Evolutionary conservation across 2,113 vertebrate species (phyloP).

Genomic region (Cavia aperea): DNA sequence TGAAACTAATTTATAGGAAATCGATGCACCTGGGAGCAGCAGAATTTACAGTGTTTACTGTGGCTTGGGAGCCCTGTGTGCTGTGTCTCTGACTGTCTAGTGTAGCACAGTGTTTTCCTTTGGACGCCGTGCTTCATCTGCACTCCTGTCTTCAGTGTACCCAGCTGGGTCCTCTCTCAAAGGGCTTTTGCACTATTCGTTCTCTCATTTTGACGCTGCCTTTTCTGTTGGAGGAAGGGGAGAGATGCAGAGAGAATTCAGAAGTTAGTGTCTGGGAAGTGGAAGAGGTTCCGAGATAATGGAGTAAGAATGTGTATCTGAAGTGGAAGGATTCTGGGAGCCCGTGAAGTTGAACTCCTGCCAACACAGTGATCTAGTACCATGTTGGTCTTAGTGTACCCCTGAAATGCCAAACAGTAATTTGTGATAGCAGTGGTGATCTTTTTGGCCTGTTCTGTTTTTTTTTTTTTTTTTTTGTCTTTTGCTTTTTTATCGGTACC

Average conservation of each 20-base stretch:
- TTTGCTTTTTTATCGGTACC: too few species aligned
- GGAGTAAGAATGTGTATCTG: neutral
- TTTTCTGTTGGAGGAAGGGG: neutral
- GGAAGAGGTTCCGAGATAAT: slow-evolving; percentile 17
- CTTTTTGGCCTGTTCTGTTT: too few species aligned
- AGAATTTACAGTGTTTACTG: neutral
- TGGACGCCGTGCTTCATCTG: neutral
- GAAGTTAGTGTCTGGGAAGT: slow-evolving; percentile 26
- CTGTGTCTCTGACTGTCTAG: neutral
- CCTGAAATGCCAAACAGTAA: neutral
- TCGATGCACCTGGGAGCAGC: neutral
- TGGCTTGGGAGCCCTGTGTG: neutral
- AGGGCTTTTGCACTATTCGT: neutral
- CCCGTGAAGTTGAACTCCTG: neutral
- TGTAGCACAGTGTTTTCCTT: neutral
- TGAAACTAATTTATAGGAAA: slow-evolving; percentile 43
- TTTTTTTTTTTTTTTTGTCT: too few species aligned
- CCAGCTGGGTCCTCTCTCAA: neutral
- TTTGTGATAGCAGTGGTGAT: too few species aligned
- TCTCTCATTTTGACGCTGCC: slow-evolving; percentile 14
- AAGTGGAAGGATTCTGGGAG: neutral
- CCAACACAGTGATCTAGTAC: neutral
- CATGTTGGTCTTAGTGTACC: neutral
- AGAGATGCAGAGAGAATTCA: slow-evolving; percentile 13
- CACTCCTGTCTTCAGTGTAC: neutral